Evolutionary conservation across 2,113 vertebrate genomes (phyloP).

Genomic region (Ahaetulla prasina): DNA sequence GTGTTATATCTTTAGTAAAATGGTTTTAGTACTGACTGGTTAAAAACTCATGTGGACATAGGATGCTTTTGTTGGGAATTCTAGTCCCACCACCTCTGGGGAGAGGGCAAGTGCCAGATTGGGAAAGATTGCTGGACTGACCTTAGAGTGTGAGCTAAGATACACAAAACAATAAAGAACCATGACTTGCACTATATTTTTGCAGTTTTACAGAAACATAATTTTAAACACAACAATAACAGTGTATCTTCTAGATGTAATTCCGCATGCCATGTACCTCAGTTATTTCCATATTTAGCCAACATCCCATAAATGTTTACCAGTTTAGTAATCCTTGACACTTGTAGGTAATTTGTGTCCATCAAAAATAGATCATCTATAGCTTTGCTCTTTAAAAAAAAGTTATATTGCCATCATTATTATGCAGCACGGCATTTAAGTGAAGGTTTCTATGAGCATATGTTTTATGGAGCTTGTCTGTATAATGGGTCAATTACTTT

Average conservation of each 20-base stretch:
- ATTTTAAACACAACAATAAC: background rate
- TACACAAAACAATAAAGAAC: background rate
- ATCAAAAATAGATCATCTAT: slow-evolving; percentile 13
- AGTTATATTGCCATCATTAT: background rate
- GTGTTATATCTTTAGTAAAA: background rate
- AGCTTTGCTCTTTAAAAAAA: background rate
- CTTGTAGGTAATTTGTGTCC: background rate
- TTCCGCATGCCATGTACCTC: background rate
- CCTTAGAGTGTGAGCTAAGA: background rate
- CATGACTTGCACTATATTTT: background rate
- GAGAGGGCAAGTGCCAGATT: background rate
- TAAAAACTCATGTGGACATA: background rate
- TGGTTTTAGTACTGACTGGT: background rate
- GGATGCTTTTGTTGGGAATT: background rate
- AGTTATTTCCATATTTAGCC: background rate
- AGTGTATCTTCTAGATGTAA: background rate
- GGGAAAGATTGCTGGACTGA: background rate
- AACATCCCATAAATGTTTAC: slow-evolving; percentile 5
- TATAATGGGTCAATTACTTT: background rate
- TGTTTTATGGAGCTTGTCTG: background rate
- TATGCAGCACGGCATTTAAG: background rate
- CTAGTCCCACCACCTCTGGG: background rate
- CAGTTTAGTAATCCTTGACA: background rate
- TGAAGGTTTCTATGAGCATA: background rate
- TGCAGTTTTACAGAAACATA: background rate